Evolutionary conservation across 2,888 invertebrate genomes (phyloP).

Genomic region (Nephrotoma guestfalica): DNA sequence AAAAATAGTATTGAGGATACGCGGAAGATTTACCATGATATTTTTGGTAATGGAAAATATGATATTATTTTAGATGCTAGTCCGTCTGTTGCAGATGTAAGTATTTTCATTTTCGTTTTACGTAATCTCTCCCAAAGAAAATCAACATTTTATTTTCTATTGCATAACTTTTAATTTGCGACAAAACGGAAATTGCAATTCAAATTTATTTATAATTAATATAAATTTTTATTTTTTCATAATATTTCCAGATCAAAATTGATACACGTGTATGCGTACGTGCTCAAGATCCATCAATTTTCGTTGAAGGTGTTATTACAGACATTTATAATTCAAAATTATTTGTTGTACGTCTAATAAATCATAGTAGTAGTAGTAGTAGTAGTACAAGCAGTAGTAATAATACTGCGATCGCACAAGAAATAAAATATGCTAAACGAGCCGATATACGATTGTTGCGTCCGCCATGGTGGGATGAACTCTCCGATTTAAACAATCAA

Average conservation of each 20-base stretch:
- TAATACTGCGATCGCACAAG: slow-evolving; percentile 25
- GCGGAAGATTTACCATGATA: slow-evolving; percentile 55
- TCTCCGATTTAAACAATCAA: slow-evolving; percentile 44
- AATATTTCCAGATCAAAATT: slow-evolving; percentile 45
- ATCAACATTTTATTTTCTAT: background rate
- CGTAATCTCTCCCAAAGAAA: background rate
- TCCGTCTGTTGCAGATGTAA: slow-evolving; percentile 68
- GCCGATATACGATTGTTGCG: slow-evolving; percentile 80
- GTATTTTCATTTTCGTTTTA: slow-evolving; percentile 8
- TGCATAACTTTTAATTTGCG: background rate
- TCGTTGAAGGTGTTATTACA: slow-evolving; percentile 70
- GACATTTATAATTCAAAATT: slow-evolving; percentile 51
- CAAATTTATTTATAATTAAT: background rate
- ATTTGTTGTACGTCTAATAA: slow-evolving; percentile 47
- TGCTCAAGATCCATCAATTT: slow-evolving; percentile 53
- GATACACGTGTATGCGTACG: slow-evolving; percentile 72
- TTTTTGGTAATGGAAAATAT: slow-evolving; percentile 63
- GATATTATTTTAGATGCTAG: slow-evolving; percentile 89
- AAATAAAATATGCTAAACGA: slow-evolving; percentile 51
- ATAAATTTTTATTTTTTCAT: slow-evolving; percentile 2
- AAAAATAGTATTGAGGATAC: slow-evolving; percentile 56
- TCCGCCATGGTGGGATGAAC: slow-evolving; percentile 95
- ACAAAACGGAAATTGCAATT: background rate
- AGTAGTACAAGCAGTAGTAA: slow-evolving; percentile 29
- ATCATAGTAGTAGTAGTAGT: slow-evolving; percentile 23